phyloP scores from a whole-genome alignment of 2,797 vertebrate species.

The Arnoldichthys spilopterus region DNA sequence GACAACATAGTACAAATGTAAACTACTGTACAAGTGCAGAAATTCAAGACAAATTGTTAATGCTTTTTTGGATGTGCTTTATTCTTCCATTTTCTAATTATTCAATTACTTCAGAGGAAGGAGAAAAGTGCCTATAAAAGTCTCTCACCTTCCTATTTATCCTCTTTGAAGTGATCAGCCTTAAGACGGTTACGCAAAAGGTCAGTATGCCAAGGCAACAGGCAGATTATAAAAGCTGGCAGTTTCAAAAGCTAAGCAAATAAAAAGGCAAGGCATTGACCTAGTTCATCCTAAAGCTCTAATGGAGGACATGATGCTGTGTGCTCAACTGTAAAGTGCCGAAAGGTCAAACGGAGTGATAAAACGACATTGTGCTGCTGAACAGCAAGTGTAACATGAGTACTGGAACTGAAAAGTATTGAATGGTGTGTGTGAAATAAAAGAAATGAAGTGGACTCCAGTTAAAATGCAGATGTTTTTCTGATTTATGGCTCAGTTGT shows the following conservation, averaged over 20 bases:
- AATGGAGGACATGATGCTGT: no score
- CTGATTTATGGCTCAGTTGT: neutral
- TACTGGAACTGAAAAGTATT: neutral
- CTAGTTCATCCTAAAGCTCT: neutral
- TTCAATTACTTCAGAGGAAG: neutral
- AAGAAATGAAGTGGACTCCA: no score
- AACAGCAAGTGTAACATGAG: neutral
- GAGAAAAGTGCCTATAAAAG: neutral
- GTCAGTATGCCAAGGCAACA: neutral
- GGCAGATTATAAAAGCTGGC: neutral
- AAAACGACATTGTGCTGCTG: neutral
- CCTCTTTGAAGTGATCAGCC: neutral
- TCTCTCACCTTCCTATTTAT: neutral
- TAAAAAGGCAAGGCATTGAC: slow-evolving; percentile 1
- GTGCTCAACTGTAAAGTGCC: neutral
- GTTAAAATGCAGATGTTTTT: no score
- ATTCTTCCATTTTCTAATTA: neutral
- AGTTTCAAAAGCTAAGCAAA: slow-evolving; percentile 18
- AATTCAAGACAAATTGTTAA: neutral
- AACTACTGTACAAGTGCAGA: neutral
- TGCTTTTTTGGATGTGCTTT: neutral
- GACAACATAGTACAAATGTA: neutral
- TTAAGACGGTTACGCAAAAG: slow-evolving; percentile 2
- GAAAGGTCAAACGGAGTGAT: neutral
- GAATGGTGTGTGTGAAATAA: neutral